Evolutionary conservation across 2,113 vertebrate species (phyloP), one percentile per base, ranked within the genome.

Genomic region (Brachirus orientalis): DNA sequence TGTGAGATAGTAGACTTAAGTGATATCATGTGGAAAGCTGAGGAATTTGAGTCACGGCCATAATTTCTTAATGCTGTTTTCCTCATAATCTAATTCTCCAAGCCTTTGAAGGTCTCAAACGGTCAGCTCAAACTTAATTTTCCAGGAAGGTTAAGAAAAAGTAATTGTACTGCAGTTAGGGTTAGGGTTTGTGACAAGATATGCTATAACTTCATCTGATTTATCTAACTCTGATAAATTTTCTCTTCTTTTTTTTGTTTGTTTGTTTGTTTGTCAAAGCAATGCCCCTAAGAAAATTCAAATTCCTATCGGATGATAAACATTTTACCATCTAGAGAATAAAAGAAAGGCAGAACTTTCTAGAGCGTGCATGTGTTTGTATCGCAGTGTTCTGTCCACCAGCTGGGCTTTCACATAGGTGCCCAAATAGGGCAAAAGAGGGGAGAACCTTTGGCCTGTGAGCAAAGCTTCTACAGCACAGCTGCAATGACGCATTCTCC

Each of bases 51-150:
- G 86, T 89, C 85, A 87, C 80, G 88, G 85, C 89, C 90, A 79
- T 89, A 92, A 92, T 93, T 92, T 92, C 87, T 79, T 93, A 92
- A 94, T 92, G 90, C 79, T 89, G 83, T 93, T 94, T 92, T 85
- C 84, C 80, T 92, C 77, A 51, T 93, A 93, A 93, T 93, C 84
- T 86, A 92, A 93, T 94, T 91, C 69, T 66, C 43, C 63, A 71
- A 86, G 47, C 69, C 91, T 93, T 92, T 92, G 86, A 93, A 92
- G 85, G 80, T 85, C 77, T 89, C 62, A 44, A 90, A 92, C 93
- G 91, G 89, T 93, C 91, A 90, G 85, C 72, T 78, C 54, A 92
- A 93, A 93, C 87, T 88, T 86, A 88, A 92, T 93, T 91, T 91
- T 88, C 69, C 40, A 16, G 75, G 82, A 88, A 85, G 86, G 85